Percentiles rank a stretch among this genome's conserved stretches.
phyloP scores from a whole-genome alignment of 2,797 vertebrate genomes.

The Euthynnus affinis region DNA sequence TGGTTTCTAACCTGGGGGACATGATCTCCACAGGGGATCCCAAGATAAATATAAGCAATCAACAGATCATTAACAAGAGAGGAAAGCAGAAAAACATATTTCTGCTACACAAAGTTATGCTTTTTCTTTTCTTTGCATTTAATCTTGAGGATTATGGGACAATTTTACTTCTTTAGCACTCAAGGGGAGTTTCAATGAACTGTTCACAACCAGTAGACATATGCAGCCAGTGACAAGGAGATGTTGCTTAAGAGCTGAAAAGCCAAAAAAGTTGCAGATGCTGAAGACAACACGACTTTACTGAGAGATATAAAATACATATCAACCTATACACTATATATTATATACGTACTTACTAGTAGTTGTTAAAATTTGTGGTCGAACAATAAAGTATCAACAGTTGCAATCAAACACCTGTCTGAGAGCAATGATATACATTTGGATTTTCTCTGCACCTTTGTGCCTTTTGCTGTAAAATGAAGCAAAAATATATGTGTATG shows the following conservation, averaged over 20 bases:
- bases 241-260: no score
- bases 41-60: background rate
- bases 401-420: no score
- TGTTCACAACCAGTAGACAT: background rate
- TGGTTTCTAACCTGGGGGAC: background rate
- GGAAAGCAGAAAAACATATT: no score
- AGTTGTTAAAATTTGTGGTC: background rate
- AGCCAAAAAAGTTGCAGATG: background rate
- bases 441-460: background rate
- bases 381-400: no score
- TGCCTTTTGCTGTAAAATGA: background rate
- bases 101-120: no score
- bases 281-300: background rate
- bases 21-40: background rate
- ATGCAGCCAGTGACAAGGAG: background rate
- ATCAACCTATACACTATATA: background rate
- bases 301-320: background rate
- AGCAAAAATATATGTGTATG: background rate
- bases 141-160: background rate
- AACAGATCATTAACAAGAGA: no score
- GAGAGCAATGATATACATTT: background rate
- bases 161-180: background rate
- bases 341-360: no score
- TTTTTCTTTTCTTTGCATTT: no score
- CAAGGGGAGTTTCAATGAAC: no score